Base-by-base conservation (phyloP, 2,888 invertebrate species). In the Hypolimnas misippus region DNA sequence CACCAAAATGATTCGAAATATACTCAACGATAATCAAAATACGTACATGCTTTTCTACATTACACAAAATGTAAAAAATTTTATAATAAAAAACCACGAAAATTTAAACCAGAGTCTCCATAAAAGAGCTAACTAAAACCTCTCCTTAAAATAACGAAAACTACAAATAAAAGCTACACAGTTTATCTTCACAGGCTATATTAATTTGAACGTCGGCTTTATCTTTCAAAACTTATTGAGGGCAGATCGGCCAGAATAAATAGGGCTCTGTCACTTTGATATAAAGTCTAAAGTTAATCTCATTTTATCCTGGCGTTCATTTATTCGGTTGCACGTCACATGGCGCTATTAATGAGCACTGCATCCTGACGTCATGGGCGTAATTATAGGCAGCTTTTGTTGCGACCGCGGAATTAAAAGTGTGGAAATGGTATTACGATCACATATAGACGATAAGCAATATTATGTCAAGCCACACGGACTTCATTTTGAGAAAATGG, bases 251-350 rank as follows among this genome's bases (percentile, higher is more conserved):
- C 53, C 58, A 58, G 53, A 57, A 58, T 44, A 63, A 63, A 63
- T 63, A 58, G 49, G 54, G 49, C 42, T 49, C 40, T 63, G 54
- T 63, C 54, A 50, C 49, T 16, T 8, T 55, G 54, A 31, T 35
- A 52, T 56, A 63, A 35, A 63, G 59, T 63, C 38, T 44, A 44
- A 46, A 59, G 56, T 59, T 21, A 44, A 59, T 63, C 59, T 50
- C 62, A 21, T 25, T 40, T n/a, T n/a, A n/a, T 21, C 29, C 17
- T 19, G 49, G 8, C 29, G 62, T 65, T 62, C 62, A 65, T 65
- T 65, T 62, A 65, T 65, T 65, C 62, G 56, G 65, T 62, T 53
- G 55, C 62, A 62, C 62, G 62, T 62, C 59, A 60, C 57, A 57
- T 62, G 51, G 55, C 52, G 53, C 56, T 66, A 49, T 62, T 62